A percentile compares a stretch with the other conserved stretches of the same genome.
Conservation (phyloP, 2,888 invertebrate genomes). For the Meiosimyza decipiens region DNA sequence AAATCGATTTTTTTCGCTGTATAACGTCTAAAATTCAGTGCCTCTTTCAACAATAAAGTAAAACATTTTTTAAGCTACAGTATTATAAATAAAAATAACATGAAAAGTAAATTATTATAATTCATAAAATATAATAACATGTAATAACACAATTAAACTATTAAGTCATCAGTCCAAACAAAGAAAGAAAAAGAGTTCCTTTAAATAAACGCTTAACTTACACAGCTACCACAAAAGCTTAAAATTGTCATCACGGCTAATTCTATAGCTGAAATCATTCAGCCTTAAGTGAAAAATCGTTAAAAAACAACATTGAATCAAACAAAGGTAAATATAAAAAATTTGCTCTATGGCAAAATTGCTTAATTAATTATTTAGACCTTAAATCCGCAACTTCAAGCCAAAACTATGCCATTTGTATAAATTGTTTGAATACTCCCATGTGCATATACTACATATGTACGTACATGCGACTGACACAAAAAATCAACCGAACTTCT, state of each 20-base stretch:
- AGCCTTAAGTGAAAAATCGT: no score
- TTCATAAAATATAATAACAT: not conserved
- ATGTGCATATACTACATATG: no score
- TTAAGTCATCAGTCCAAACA: not conserved
- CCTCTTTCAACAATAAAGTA: conserved; percentile 8
- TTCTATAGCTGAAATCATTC: no score
- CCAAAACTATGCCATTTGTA: no score
- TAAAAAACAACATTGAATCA: no score
- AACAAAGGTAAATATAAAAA: no score
- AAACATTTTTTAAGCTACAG: not conserved
- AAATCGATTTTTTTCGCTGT: conserved; percentile 17
- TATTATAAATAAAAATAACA: not conserved
- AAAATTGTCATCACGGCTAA: not conserved
- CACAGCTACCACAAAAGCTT: not conserved
- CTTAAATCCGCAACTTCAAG: no score
- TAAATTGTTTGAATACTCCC: no score
- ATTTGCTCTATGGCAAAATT: no score
- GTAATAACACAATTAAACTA: conserved; percentile 11
- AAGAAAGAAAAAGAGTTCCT: conserved; percentile 1
- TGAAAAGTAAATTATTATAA: not conserved
- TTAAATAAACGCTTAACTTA: not conserved
- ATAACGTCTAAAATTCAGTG: conserved; percentile 10
- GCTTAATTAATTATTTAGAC: no score
- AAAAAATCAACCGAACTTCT: no score
- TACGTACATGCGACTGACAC: no score